Evolutionary conservation across 2,797 vertebrate genomes (phyloP), one percentile per base, ranked within the genome.

Genomic region (Coluber constrictor): DNA sequence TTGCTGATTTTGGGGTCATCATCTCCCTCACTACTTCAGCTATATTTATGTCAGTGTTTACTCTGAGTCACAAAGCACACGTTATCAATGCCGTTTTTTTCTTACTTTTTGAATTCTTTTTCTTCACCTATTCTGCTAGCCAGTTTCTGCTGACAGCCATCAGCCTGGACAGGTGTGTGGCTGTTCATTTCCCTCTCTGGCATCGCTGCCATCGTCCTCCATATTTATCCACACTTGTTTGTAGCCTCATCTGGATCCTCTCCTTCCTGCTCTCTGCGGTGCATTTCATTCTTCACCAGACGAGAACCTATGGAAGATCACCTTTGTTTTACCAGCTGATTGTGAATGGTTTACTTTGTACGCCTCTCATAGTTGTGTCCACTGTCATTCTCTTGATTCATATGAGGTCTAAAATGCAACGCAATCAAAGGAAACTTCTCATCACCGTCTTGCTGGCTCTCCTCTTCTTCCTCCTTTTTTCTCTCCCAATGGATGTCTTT

Each of bases 121-220:
- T 95, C n/a, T 97, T 95, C 59, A 93, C 74, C 66, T 97, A 97
- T 0, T 94, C 95, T 7, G 86, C 96, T 0, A 96, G 96, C 20
- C 93, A 97, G 87, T 96, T 97, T 43, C 88, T 98, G 6, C 96
- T 97, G 74, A 96, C 94, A 0, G 29, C 94, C 60, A 97, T 97
- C 87, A 97, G 97, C 92, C 91, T 96, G 0, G 96, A 97, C 90
- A 94, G 96, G 88, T 97, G 97, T 51, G 79, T 97, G 8, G 86
- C 86, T 56, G n/a, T 70, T 0, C 61, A n/a, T 8, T 92, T 92
- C 25, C 91, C 91, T 0, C 23, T 96, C 55, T 98, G 97, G 97
- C 96, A 96, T 95, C 96, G 95, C 56, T 96, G 93, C 12, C 95
- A 92, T 86, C 96, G 95, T 16, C 97, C 96, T 0, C 94, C 56